Conservation (phyloP, 2,888 invertebrate species). For the Thymelicus lineola region DNA sequence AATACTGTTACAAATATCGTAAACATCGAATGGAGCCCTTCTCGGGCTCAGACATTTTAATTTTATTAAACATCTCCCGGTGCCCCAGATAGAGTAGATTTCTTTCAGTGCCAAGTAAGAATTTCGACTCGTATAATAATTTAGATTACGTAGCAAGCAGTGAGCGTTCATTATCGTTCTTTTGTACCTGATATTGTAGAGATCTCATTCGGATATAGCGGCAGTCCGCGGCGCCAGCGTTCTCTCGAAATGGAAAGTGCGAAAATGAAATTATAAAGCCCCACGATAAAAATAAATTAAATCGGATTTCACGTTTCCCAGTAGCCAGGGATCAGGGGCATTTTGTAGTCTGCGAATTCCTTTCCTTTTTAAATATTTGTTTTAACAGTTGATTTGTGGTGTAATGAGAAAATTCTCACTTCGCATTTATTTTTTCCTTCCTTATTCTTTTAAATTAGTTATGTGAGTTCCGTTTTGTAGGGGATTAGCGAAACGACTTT, state of each 20-base stretch:
- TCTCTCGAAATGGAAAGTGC: constrained; percentile 84
- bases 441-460: constrained; percentile 45
- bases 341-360: constrained; percentile 80
- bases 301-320: constrained; percentile 83
- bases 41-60: constrained; percentile 77
- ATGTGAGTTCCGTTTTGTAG: constrained; percentile 29
- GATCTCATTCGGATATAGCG: constrained; percentile 85
- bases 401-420: constrained; percentile 81
- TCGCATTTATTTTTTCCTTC: constrained; percentile 62
- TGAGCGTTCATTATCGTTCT: constrained; percentile 85
- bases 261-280: constrained; percentile 86
- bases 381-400: constrained; percentile 83
- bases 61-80: constrained; percentile 81
- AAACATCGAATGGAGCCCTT: constrained; percentile 71
- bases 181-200: constrained; percentile 83
- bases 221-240: constrained; percentile 79
- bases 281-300: constrained; percentile 86
- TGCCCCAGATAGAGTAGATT: constrained; percentile 81
- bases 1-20: constrained; percentile 70
- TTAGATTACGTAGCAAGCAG: constrained; percentile 85
- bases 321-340: constrained; percentile 80
- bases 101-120: constrained; percentile 82
- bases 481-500: constrained; percentile 27
- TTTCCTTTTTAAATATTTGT: constrained; percentile 83
- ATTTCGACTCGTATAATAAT: constrained; percentile 84